Evolutionary conservation across 2,113 vertebrate genomes (phyloP).

Genomic region (Dipodomys stephensi): DNA sequence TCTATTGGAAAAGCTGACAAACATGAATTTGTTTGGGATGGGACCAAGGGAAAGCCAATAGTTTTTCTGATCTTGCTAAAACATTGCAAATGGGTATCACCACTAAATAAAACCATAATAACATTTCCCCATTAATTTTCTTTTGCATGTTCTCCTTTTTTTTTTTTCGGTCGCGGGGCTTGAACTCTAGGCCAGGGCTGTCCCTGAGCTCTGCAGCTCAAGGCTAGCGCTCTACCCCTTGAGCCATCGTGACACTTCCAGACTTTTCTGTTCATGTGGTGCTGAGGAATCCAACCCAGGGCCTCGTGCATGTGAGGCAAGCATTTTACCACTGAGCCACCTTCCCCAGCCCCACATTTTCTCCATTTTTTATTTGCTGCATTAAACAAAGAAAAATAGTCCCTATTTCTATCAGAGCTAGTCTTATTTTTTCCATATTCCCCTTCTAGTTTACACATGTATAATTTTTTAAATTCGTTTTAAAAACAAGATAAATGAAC

Average conservation of each 20-base stretch:
- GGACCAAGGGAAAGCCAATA: background rate
- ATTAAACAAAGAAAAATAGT: slow-evolving; percentile 15
- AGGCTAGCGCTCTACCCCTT: no score
- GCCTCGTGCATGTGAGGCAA: no score
- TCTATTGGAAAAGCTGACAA: background rate
- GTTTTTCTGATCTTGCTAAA: background rate
- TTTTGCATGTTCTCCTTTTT: background rate
- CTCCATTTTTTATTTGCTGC: background rate
- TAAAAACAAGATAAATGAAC: background rate
- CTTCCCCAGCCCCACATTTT: no score
- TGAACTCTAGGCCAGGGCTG: no score
- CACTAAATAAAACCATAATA: background rate
- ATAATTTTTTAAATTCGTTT: background rate
- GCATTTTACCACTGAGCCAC: no score
- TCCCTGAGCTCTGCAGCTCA: no score
- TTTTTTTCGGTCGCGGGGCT: no score
- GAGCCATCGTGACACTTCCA: no score
- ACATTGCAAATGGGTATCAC: background rate
- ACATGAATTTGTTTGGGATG: background rate
- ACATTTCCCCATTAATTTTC: background rate
- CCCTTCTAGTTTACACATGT: background rate
- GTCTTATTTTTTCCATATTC: background rate
- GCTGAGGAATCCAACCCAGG: no score
- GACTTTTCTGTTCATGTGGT: no score
- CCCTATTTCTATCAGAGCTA: background rate